A percentile compares a stretch with the other conserved stretches of the same genome.
Conservation (phyloP, 1,140 invertebrate genomes). For the Drosophila aff. region DNA sequence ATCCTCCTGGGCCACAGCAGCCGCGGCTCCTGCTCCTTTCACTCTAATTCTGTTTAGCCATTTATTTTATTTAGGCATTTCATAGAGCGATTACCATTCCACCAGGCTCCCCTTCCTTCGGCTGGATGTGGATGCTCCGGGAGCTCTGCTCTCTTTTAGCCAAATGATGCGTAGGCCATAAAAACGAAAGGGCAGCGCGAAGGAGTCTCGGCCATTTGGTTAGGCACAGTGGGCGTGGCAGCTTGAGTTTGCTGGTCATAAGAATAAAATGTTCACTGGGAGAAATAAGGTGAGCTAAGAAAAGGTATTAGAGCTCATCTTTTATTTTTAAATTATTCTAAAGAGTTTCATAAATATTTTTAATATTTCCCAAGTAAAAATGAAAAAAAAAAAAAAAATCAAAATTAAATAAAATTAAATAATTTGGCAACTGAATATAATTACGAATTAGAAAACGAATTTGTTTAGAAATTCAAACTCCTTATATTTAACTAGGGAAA, state of each 20-base stretch:
- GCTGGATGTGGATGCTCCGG: conserved; percentile 14
- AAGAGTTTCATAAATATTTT: too few relatives aligned
- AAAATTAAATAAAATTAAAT: too few relatives aligned
- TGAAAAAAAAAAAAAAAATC: too few relatives aligned
- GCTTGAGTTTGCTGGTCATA: not conserved
- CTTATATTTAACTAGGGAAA: too few relatives aligned
- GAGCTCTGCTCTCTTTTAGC: conserved; percentile 55
- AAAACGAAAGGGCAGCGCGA: conserved; percentile 57
- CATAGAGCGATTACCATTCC: conserved; percentile 54
- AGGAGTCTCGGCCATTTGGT: conserved; percentile 53
- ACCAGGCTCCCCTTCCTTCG: not conserved
- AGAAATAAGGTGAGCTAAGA: not conserved
- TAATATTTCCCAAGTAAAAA: too few relatives aligned
- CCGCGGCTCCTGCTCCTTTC: conserved; percentile 44
- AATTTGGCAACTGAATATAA: too few relatives aligned
- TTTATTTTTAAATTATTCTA: too few relatives aligned
- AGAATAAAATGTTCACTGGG: conserved; percentile 9
- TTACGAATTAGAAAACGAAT: too few relatives aligned
- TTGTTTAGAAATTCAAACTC: too few relatives aligned
- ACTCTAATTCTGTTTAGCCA: conserved; percentile 81
- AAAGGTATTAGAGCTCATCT: too few relatives aligned
- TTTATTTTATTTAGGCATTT: conserved; percentile 83
- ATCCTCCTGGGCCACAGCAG: conserved; percentile 11
- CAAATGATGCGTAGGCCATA: conserved; percentile 78
- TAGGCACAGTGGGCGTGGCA: conserved; percentile 49